phyloP scores from a whole-genome alignment of 2,113 vertebrate genomes.

The Canis aureus region DNA sequence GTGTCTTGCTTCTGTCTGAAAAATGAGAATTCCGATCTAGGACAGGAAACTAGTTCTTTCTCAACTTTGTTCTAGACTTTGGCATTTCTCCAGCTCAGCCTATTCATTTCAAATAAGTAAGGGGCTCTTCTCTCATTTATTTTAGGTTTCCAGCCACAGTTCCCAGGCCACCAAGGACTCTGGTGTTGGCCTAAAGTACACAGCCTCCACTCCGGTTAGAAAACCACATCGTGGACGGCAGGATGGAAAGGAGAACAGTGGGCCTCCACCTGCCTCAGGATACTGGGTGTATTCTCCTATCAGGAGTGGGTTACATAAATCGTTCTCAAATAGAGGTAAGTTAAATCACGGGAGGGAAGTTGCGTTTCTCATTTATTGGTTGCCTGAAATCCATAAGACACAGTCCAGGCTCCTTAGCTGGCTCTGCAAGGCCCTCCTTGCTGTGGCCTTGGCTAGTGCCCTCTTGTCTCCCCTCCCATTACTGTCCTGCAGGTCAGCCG shows the following conservation, averaged over 20 bases:
- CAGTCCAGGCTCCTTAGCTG: background rate
- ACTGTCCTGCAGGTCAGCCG: background rate
- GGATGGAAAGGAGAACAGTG: slow-evolving; percentile 66
- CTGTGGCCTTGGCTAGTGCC: background rate
- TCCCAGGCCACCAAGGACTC: slow-evolving; percentile 93
- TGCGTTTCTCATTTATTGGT: slow-evolving; percentile 30
- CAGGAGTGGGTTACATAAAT: slow-evolving; percentile 70
- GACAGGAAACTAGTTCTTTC: background rate
- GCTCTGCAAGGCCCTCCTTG: background rate
- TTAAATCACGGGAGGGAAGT: background rate
- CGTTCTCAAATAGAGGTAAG: slow-evolving; percentile 84
- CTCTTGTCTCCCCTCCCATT: background rate
- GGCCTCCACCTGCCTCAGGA: slow-evolving; percentile 77
- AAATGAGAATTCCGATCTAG: background rate
- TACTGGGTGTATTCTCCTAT: slow-evolving; percentile 89
- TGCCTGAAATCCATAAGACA: background rate
- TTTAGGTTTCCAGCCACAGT: slow-evolving; percentile 89
- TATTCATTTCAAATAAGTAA: background rate
- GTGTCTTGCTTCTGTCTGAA: background rate
- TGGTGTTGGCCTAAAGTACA: slow-evolving; percentile 89
- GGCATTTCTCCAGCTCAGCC: slow-evolving; percentile 15
- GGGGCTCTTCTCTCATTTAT: slow-evolving; percentile 21
- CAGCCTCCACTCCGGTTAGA: slow-evolving; percentile 83
- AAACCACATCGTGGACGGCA: slow-evolving; percentile 66
- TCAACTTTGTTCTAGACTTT: background rate